Evolutionary conservation across 37 sponge, comb jelly and placozoan species (phyloP).

Genomic region (Chondrosia reniformis): DNA sequence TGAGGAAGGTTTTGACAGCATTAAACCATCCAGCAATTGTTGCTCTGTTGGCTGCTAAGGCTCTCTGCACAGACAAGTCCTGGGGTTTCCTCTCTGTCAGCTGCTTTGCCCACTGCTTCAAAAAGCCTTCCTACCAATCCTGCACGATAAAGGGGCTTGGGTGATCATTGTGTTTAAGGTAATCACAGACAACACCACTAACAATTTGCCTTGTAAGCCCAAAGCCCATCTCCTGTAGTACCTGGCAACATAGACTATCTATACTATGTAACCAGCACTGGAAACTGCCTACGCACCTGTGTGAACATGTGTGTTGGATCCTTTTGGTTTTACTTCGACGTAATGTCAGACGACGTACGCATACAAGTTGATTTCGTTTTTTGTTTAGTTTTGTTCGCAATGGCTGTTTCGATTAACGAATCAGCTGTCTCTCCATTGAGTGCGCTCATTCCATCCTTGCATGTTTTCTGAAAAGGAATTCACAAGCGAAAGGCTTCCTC

Average conservation of each 20-base stretch:
- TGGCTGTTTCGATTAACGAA: too few species aligned
- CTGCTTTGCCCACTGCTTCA: neutral
- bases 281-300: too few species aligned
- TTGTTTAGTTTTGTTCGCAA: too few species aligned
- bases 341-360: too few species aligned
- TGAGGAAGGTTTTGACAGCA: neutral
- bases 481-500: neutral
- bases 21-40: neutral
- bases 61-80: conserved; percentile 3
- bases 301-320: too few species aligned
- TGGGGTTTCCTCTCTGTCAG: conserved; percentile 7
- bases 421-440: too few species aligned
- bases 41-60: neutral
- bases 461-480: neutral
- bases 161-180: neutral
- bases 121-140: conserved; percentile 6
- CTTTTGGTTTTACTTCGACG: too few species aligned
- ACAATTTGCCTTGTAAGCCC: conserved; percentile 4
- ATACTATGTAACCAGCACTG: too few species aligned
- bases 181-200: neutral
- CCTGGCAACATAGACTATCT: too few species aligned
- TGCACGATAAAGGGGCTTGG: neutral
- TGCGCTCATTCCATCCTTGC: neutral
- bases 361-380: too few species aligned
- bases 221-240: conserved; percentile 39